Evolutionary conservation across 2,797 vertebrate genomes (phyloP).

Genomic region (Allobates femoralis): DNA sequence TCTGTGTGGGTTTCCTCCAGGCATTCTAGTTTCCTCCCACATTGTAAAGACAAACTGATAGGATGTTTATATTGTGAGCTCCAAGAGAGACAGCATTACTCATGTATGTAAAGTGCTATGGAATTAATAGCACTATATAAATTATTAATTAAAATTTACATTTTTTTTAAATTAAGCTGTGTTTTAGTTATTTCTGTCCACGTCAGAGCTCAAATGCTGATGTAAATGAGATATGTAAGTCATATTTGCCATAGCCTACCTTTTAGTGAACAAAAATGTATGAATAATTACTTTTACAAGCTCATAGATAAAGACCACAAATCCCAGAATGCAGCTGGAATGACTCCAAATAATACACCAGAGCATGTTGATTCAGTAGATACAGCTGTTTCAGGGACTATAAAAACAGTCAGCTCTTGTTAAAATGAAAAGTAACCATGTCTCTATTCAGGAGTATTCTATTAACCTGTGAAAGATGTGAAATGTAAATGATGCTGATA

Average conservation of each 20-base stretch:
- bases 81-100: too few relatives aligned
- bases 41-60: too few relatives aligned
- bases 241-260: not conserved
- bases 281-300: slow-evolving; percentile 43
- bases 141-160: too few relatives aligned
- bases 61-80: too few relatives aligned
- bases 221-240: not conserved
- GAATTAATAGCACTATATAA: too few relatives aligned
- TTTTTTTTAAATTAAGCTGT: not conserved
- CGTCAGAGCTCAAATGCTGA: not conserved
- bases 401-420: slow-evolving; percentile 47
- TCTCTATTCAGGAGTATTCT: slow-evolving; percentile 28
- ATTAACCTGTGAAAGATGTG: slow-evolving; percentile 18
- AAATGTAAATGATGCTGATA: slow-evolving; percentile 56
- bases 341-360: slow-evolving; percentile 46
- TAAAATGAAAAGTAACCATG: slow-evolving; percentile 56
- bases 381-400: slow-evolving; percentile 42
- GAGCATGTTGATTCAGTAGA: slow-evolving; percentile 46
- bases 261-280: slow-evolving; percentile 16
- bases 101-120: too few relatives aligned
- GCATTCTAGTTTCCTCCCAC: too few relatives aligned
- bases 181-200: not conserved
- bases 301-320: slow-evolving; percentile 28
- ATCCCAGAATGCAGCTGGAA: slow-evolving; percentile 56
- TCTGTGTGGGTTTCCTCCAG: too few relatives aligned